Conservation (phyloP, 2,888 invertebrate genomes). For the Ichneumon xanthorius region DNA sequence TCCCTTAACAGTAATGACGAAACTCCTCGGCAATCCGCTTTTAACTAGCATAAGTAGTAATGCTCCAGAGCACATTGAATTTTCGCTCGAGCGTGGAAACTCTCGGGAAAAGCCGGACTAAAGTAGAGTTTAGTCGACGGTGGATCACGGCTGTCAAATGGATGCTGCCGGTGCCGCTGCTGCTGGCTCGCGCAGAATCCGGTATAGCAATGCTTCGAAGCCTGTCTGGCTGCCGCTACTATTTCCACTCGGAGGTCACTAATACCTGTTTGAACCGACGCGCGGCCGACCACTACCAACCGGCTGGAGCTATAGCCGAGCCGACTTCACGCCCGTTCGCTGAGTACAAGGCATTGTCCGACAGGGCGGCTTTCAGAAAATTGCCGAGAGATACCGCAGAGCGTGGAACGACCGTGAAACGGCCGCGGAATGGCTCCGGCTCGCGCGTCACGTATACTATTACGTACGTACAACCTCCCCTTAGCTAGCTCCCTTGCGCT, state of each 20-base stretch:
- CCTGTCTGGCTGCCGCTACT: slow-evolving; percentile 2
- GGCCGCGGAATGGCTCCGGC: slow-evolving; percentile 26
- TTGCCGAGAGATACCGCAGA: slow-evolving; percentile 41
- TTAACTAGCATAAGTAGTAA: slow-evolving; percentile 68
- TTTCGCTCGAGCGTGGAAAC: slow-evolving; percentile 50
- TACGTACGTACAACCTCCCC: slow-evolving; percentile 14
- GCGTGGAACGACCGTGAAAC: slow-evolving; percentile 45
- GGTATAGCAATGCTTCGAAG: slow-evolving; percentile 43
- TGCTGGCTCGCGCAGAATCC: slow-evolving; percentile 8
- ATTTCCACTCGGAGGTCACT: slow-evolving; percentile 23
- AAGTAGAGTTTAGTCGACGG: slow-evolving; percentile 66
- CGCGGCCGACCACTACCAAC: slow-evolving; percentile 38
- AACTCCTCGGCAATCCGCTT: slow-evolving; percentile 58
- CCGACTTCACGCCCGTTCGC: slow-evolving; percentile 58
- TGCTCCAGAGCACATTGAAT: slow-evolving; percentile 53
- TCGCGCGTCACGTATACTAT: slow-evolving; percentile 18
- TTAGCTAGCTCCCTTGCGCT: neutral
- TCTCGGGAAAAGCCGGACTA: slow-evolving; percentile 58
- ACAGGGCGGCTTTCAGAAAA: slow-evolving; percentile 44
- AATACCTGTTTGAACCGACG: slow-evolving; percentile 65
- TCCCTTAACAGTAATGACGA: slow-evolving; percentile 58
- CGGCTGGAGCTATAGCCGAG: slow-evolving; percentile 48
- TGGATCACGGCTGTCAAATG: slow-evolving; percentile 64
- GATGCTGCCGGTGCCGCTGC: slow-evolving; percentile 33
- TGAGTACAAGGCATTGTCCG: slow-evolving; percentile 42